Evolutionary conservation across 2,797 vertebrate species (phyloP).

Genomic region (Steatocranus sp.): DNA sequence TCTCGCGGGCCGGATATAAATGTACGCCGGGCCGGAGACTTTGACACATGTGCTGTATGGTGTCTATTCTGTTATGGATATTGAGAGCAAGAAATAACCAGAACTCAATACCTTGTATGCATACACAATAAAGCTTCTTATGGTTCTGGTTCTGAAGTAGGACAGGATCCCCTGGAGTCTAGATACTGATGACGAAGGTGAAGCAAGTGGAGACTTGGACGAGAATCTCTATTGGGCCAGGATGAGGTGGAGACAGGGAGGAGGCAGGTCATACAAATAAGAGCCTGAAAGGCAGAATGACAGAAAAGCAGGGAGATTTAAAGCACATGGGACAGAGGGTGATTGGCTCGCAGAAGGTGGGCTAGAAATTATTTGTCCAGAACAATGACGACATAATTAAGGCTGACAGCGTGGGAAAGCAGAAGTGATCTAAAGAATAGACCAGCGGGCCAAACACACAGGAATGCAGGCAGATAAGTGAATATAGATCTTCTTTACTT

Average conservation of each 20-base stretch:
- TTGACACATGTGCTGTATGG: too few species aligned
- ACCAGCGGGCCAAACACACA: not conserved
- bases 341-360: not conserved
- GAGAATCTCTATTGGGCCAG: not conserved
- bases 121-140: not conserved
- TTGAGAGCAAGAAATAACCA: not conserved
- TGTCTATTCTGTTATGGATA: not conserved
- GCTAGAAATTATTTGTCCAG: not conserved
- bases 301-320: not conserved
- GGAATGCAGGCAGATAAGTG: not conserved
- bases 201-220: not conserved
- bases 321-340: not conserved
- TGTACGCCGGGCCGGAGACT: too few species aligned
- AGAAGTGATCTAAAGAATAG: not conserved
- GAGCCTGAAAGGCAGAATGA: not conserved
- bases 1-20: rapidly evolving
- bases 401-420: not conserved
- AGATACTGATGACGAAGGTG: not conserved
- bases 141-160: not conserved
- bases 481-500: not conserved
- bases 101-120: not conserved
- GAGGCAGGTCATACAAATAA: not conserved
- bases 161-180: not conserved
- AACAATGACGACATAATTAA: not conserved
- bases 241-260: not conserved